These are phyloP conservation scores for Caenorhabditis drosophilae DNA, from an alignment of 2,888 invertebrate genomes.

Conservation along the genomic window DNA sequence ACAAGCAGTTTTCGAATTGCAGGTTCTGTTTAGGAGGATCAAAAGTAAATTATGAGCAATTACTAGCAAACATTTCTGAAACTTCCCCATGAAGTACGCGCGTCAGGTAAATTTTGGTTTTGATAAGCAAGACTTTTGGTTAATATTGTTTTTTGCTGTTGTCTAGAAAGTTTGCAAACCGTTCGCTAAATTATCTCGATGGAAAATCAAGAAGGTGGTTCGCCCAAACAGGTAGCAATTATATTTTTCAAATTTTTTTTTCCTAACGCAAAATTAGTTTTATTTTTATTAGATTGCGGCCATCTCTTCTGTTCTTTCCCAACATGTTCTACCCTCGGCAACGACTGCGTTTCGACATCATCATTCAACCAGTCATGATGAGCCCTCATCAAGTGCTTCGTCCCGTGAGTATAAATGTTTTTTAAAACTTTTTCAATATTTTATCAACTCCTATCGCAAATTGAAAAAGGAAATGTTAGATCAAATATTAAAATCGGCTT, in stretches of 20 bases:
- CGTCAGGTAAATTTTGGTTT: conserved; percentile 32
- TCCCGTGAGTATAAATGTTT: conserved; percentile 21
- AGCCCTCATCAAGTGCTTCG: conserved; percentile 26
- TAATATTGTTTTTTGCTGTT: neutral
- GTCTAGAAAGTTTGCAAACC: conserved; percentile 41
- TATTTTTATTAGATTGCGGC: conserved; percentile 26
- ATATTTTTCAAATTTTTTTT: neutral
- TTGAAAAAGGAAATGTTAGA: neutral
- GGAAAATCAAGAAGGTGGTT: conserved; percentile 44
- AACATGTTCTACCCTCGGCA: conserved; percentile 28
- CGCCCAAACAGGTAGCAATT: conserved; percentile 40
- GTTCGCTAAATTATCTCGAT: conserved; percentile 43
- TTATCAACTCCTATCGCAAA: neutral
- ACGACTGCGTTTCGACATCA: conserved; percentile 29
- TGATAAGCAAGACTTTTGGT: neutral
- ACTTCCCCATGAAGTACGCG: conserved; percentile 43
- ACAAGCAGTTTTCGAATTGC: no score
- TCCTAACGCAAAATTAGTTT: neutral
- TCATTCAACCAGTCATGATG: conserved; percentile 33
- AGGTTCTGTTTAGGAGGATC: conserved; percentile 45
- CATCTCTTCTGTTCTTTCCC: conserved; percentile 25
- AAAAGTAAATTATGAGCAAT: conserved; percentile 24
- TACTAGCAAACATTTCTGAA: conserved; percentile 25
- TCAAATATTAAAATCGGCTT: neutral
- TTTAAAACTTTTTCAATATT: neutral